phyloP scores from a whole-genome alignment of 2,797 vertebrate species.

The Catamblyrhynchus diadema region DNA sequence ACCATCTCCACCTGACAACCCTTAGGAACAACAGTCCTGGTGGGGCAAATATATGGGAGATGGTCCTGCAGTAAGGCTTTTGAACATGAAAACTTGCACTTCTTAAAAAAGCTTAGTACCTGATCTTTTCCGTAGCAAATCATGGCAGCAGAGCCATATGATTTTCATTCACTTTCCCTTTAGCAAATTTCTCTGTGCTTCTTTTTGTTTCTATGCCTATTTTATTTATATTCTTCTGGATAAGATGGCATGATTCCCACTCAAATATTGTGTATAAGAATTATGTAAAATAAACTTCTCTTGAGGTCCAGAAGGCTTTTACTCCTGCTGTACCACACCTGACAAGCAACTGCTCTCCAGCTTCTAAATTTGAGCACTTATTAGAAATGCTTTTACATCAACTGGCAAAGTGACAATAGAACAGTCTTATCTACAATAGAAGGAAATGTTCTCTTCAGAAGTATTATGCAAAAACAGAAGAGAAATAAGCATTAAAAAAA shows the following conservation, averaged over 20 bases:
- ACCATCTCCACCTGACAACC: background rate
- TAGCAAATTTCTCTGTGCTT: background rate
- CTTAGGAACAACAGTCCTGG: background rate
- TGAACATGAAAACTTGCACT: background rate
- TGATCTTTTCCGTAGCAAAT: background rate
- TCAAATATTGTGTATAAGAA: background rate
- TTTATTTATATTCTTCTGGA: background rate
- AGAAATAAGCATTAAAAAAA: constrained; percentile 6
- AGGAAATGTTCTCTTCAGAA: constrained; percentile 37
- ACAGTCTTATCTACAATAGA: background rate
- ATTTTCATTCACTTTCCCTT: background rate
- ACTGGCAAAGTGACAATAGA: constrained; percentile 8
- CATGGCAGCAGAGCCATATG: background rate
- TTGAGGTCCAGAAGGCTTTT: background rate
- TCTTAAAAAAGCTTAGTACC: background rate
- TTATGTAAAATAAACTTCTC: background rate
- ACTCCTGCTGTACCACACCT: background rate
- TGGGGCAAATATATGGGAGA: background rate
- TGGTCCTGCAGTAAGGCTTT: background rate
- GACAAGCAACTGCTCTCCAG: background rate
- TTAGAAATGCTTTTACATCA: constrained; percentile 42
- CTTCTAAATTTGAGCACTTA: constrained; percentile 15
- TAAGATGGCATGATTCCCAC: constrained; percentile 4
- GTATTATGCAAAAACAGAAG: background rate
- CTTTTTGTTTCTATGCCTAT: background rate